A percentile compares a stretch with the other conserved stretches of the same genome.
phyloP scores from a whole-genome alignment of 2,797 vertebrate species.

The Labroides dimidiatus region DNA sequence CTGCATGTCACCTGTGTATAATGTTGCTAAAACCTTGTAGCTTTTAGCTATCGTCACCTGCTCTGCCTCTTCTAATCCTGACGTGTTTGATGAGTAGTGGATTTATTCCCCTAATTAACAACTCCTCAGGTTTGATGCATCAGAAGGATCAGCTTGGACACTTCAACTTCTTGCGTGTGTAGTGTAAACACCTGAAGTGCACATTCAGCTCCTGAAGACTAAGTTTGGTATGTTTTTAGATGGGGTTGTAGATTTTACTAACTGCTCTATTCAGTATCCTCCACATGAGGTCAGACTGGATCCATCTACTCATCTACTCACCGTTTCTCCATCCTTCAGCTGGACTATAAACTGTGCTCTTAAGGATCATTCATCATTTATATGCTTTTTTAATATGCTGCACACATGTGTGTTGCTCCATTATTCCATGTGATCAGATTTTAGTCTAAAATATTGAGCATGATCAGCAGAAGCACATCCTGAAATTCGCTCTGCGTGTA shows the following conservation, averaged over 20 bases:
- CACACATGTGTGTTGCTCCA: conserved; percentile 13
- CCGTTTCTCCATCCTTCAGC: neutral
- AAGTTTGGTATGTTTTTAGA: too few relatives aligned
- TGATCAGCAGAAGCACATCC: conserved; percentile 50
- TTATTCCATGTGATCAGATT: conserved; percentile 13
- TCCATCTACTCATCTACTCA: conserved; percentile 30
- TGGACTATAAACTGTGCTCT: conserved; percentile 2
- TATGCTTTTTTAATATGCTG: conserved; percentile 51
- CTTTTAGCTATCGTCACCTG: conserved; percentile 12
- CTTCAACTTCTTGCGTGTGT: neutral
- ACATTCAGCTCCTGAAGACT: too few relatives aligned
- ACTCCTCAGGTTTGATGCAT: neutral
- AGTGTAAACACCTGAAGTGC: too few relatives aligned
- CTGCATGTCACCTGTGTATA: conserved; percentile 1
- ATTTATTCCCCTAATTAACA: conserved; percentile 28
- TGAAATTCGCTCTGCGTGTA: conserved; percentile 23
- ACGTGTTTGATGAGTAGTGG: conserved; percentile 24
- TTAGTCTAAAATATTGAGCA: conserved; percentile 29
- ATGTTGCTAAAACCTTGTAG: conserved; percentile 2
- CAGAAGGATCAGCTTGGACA: conserved; percentile 12
- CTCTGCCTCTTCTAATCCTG: neutral
- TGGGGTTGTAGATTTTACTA: neutral
- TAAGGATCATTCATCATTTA: conserved; percentile 34
- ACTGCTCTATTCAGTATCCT: conserved; percentile 27
- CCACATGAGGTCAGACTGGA: conserved; percentile 75